phyloP scores from a whole-genome alignment of 2,113 vertebrate species.

The Cepphus grylle region DNA sequence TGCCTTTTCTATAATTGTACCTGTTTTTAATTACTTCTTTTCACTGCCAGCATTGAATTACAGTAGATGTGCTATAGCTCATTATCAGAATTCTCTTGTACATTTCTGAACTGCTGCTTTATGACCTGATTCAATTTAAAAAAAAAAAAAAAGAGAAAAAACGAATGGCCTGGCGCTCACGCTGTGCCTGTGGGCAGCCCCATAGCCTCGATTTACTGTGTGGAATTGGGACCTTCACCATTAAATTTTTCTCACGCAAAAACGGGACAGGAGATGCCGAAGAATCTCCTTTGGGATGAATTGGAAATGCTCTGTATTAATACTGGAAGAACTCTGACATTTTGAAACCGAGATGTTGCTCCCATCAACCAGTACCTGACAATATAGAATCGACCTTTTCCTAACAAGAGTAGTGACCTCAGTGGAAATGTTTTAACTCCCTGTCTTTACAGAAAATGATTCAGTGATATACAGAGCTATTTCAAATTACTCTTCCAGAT shows the following conservation, averaged over 20 bases:
- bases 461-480: conserved; percentile 71
- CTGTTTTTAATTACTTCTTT: conserved; percentile 82
- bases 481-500: conserved; percentile 71
- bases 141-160: not conserved
- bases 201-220: not conserved
- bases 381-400: conserved; percentile 62
- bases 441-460: conserved; percentile 58
- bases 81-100: conserved; percentile 75
- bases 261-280: conserved; percentile 38
- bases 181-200: conserved; percentile 61
- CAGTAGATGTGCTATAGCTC: conserved; percentile 73
- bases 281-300: conserved; percentile 64
- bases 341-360: conserved; percentile 35
- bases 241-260: conserved; percentile 42
- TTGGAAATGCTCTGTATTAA: conserved; percentile 65
- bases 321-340: conserved; percentile 42
- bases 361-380: conserved; percentile 50
- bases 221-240: conserved; percentile 46
- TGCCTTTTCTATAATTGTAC: conserved; percentile 85
- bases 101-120: conserved; percentile 74
- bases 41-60: conserved; percentile 82
- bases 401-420: conserved; percentile 78
- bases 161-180: conserved; percentile 38
- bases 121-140: conserved; percentile 62
- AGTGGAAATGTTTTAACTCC: conserved; percentile 72